Conservation (phyloP, 2,888 invertebrate species). For the Agrotis exclamationis region DNA sequence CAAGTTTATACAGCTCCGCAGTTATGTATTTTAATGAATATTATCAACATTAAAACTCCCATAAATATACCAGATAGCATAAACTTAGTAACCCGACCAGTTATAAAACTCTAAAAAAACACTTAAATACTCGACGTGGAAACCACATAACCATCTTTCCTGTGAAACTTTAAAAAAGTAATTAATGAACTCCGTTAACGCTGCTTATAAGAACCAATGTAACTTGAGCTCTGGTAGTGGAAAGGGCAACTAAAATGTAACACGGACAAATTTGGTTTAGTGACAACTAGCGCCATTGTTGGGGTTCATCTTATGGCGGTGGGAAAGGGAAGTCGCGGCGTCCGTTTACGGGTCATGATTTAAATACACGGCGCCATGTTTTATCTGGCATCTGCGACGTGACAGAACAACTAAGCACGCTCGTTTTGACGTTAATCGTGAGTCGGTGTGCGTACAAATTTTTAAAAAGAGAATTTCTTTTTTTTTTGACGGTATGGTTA, state of each 20-base stretch:
- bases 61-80: conserved; percentile 55
- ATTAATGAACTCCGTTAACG: conserved; percentile 82
- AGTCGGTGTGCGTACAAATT: conserved; percentile 66
- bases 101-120: conserved; percentile 54
- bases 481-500: conserved; percentile 42
- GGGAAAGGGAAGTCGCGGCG: conserved; percentile 73
- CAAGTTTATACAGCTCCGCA: neutral
- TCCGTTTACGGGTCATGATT: conserved; percentile 81
- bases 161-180: conserved; percentile 81
- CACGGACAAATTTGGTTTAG: conserved; percentile 38
- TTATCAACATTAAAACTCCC: conserved; percentile 38
- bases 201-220: conserved; percentile 68
- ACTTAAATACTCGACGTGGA: conserved; percentile 56
- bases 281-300: conserved; percentile 64
- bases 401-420: conserved; percentile 79
- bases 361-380: conserved; percentile 84
- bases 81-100: conserved; percentile 50
- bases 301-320: conserved; percentile 72
- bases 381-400: conserved; percentile 87
- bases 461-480: conserved; percentile 32
- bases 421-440: conserved; percentile 70
- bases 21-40: conserved; percentile 30
- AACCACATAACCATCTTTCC: conserved; percentile 71
- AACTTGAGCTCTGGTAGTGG: conserved; percentile 62
- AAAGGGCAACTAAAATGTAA: conserved; percentile 55